Evolutionary conservation across 2,888 invertebrate genomes (phyloP).

Genomic region (Microctonus brassicae): DNA sequence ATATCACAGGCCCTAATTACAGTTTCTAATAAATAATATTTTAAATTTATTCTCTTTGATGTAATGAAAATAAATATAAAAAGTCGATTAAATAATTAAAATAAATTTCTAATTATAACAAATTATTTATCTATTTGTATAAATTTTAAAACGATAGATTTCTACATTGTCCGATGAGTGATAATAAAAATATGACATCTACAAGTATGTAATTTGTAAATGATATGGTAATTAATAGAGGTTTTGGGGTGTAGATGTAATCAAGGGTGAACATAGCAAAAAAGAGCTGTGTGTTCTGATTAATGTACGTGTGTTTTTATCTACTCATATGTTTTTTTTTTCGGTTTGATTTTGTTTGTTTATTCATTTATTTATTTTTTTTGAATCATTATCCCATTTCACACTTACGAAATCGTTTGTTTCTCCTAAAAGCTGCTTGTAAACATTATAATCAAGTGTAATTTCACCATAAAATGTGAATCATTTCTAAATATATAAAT

Average conservation of each 20-base stretch:
- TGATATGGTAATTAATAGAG: slow-evolving; percentile 13
- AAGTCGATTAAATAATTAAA: background rate
- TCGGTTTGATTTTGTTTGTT: slow-evolving; percentile 26
- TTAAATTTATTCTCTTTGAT: background rate
- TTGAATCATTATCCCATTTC: slow-evolving; percentile 53
- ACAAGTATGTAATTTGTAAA: too few relatives aligned
- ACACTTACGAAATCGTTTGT: slow-evolving; percentile 69
- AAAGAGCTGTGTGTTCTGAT: slow-evolving; percentile 43
- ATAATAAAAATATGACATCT: background rate
- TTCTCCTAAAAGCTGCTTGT: slow-evolving; percentile 69
- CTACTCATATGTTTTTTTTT: slow-evolving; percentile 54
- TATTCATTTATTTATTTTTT: slow-evolving; percentile 23
- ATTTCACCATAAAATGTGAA: slow-evolving; percentile 18
- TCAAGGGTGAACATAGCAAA: slow-evolving; percentile 12
- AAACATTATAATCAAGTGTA: slow-evolving; percentile 56
- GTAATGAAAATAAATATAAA: background rate
- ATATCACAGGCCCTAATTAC: slow-evolving; percentile 47
- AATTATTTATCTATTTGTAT: slow-evolving; percentile 5
- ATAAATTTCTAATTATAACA: slow-evolving; percentile 8
- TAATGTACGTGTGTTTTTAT: slow-evolving; percentile 49
- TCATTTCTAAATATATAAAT: slow-evolving; percentile 27
- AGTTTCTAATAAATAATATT: background rate
- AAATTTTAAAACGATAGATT: slow-evolving; percentile 15
- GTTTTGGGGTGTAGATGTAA: slow-evolving; percentile 2
- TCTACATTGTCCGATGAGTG: slow-evolving; percentile 22